Evolutionary conservation across 2,113 vertebrate species (phyloP).

Genomic region (Planiliza haematocheilus): DNA sequence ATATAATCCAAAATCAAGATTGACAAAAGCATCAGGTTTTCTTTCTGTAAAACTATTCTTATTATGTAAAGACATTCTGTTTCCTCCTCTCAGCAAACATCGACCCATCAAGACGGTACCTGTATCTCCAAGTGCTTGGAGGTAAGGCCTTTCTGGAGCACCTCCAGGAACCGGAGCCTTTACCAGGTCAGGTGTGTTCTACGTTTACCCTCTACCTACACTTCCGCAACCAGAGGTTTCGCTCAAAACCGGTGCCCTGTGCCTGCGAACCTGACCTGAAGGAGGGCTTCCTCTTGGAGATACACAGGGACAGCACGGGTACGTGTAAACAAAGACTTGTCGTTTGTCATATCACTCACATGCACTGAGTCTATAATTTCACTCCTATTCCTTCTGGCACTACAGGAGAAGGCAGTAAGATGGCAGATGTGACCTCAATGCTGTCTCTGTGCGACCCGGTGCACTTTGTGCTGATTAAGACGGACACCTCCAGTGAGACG

Average conservation of each 20-base stretch:
- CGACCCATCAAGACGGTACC: slow-evolving; percentile 91
- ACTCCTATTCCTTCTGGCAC: not conserved
- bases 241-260: slow-evolving; percentile 94
- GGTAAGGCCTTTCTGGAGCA: slow-evolving; percentile 98
- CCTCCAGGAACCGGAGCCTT: slow-evolving; percentile 92
- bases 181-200: slow-evolving; percentile 92
- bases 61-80: slow-evolving; percentile 17
- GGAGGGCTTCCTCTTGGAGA: slow-evolving; percentile 94
- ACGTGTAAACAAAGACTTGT: slow-evolving; percentile 34
- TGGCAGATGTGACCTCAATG: slow-evolving; percentile 93
- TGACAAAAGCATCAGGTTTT: too few relatives aligned
- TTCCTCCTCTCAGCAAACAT: slow-evolving; percentile 86
- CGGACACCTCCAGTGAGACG: slow-evolving; percentile 90
- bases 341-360: too few relatives aligned
- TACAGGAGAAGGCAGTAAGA: slow-evolving; percentile 91
- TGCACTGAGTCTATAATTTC: too few relatives aligned
- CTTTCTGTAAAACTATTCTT: too few relatives aligned
- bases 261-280: slow-evolving; percentile 95
- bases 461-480: slow-evolving; percentile 95
- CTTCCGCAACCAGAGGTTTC: slow-evolving; percentile 96
- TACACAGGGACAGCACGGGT: slow-evolving; percentile 91
- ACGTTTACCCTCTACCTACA: slow-evolving; percentile 94
- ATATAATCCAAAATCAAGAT: not conserved
- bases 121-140: slow-evolving; percentile 96
- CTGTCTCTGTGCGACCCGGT: slow-evolving; percentile 94